phyloP scores from a whole-genome alignment of 2,888 invertebrate genomes.

The Apamea anceps region DNA sequence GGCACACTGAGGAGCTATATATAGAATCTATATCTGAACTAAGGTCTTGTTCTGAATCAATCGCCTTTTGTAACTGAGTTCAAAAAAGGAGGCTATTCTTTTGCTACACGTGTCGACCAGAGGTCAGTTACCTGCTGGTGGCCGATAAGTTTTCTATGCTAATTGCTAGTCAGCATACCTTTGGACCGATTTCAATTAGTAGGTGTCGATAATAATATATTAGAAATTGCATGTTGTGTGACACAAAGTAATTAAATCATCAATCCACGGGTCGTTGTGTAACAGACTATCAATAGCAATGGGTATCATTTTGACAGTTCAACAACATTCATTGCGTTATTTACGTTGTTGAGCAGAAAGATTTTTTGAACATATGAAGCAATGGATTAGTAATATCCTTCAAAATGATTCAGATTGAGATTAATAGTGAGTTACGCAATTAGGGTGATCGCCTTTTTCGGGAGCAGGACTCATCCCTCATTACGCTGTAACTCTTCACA shows the following conservation, averaged over 20 bases:
- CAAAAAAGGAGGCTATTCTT: background rate
- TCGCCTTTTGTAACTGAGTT: conserved; percentile 22
- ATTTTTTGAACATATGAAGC: too few species aligned
- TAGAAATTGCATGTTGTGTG: background rate
- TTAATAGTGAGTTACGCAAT: too few species aligned
- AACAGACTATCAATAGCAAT: too few species aligned
- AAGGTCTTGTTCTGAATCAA: conserved; percentile 48
- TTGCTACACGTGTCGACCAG: conserved; percentile 3
- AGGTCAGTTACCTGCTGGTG: background rate
- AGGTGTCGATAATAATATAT: background rate
- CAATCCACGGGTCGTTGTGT: too few species aligned
- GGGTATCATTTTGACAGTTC: too few species aligned
- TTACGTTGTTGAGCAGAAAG: too few species aligned
- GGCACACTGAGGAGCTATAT: conserved; percentile 1
- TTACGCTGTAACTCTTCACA: too few species aligned
- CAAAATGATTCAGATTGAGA: too few species aligned
- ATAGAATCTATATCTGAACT: conserved; percentile 29
- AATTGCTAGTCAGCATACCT: background rate
- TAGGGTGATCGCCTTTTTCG: background rate
- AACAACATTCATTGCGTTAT: too few species aligned
- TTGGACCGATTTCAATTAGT: background rate
- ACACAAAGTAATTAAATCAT: background rate
- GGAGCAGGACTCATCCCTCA: too few species aligned
- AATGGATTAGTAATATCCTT: too few species aligned
- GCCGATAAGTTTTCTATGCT: too few species aligned